Evolutionary conservation across 2,888 invertebrate species (phyloP).

Genomic region (Ferrisia virgata): DNA sequence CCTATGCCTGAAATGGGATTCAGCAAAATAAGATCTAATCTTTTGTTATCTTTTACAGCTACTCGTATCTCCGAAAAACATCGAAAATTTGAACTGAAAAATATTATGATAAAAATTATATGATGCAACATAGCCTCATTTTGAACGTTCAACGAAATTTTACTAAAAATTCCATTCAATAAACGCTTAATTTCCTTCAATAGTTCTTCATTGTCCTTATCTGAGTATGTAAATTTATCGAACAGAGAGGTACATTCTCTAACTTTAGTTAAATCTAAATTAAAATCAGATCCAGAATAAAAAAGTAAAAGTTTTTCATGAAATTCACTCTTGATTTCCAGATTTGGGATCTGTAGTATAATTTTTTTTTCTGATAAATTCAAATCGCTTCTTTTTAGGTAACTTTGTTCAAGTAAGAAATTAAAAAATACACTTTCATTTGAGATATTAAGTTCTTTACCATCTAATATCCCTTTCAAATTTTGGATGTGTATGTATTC

Average conservation of each 20-base stretch:
- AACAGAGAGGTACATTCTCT: neutral
- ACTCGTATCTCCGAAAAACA: neutral
- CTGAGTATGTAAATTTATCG: neutral
- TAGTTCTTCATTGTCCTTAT: neutral
- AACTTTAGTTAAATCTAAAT: neutral
- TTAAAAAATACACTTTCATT: too few relatives aligned
- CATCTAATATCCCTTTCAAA: too few relatives aligned
- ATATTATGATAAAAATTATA: neutral
- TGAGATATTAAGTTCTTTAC: too few relatives aligned
- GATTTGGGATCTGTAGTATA: neutral
- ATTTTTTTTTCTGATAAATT: too few relatives aligned
- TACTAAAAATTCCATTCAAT: neutral
- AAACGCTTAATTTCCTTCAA: neutral
- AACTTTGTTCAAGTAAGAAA: too few relatives aligned
- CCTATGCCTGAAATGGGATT: neutral
- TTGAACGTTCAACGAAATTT: neutral
- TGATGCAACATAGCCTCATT: neutral
- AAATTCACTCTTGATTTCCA: neutral
- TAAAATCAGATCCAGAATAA: neutral
- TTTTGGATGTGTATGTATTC: too few relatives aligned
- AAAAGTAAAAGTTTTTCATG: neutral
- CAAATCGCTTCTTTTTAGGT: too few relatives aligned
- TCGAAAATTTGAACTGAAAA: neutral
- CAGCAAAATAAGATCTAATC: neutral
- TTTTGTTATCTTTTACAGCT: neutral